phyloP scores from a whole-genome alignment of 2,888 invertebrate genomes.

The Coecobrya sp. region DNA sequence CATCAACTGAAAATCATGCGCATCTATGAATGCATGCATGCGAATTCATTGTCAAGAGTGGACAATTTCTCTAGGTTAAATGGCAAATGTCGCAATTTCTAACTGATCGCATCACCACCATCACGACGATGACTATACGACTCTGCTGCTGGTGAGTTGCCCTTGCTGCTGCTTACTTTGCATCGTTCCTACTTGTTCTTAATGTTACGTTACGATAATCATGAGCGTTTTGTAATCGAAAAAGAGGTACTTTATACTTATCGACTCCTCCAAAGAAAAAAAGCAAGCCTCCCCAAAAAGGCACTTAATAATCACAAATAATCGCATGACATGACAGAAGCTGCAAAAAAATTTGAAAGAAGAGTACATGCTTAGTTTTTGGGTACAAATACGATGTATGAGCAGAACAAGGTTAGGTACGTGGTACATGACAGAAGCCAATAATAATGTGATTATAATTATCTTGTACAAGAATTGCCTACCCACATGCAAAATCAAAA shows the following conservation, averaged over 20 bases:
- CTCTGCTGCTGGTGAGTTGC: constrained; percentile 34
- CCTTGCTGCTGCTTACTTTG: constrained; percentile 35
- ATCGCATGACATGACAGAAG: not conserved
- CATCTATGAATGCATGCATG: constrained; percentile 36
- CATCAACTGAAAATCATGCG: constrained; percentile 10
- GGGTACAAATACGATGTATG: not conserved
- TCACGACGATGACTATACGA: not conserved
- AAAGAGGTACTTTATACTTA: constrained; percentile 28
- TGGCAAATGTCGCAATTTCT: constrained; percentile 55
- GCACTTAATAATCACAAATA: constrained; percentile 1
- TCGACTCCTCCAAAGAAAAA: not conserved
- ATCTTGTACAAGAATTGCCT: not conserved
- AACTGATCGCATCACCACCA: constrained; percentile 52
- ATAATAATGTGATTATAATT: not conserved
- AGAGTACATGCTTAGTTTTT: not conserved
- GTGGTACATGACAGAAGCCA: not conserved
- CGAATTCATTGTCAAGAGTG: constrained; percentile 74
- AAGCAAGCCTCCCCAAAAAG: not conserved
- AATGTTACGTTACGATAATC: constrained; percentile 36
- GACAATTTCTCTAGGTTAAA: constrained; percentile 67
- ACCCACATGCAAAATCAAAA: constrained; percentile 17
- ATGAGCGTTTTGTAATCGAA: constrained; percentile 67
- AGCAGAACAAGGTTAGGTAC: not conserved
- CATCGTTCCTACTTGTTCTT: not conserved
- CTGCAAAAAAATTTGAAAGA: not conserved